Evolutionary conservation across 2,113 vertebrate species (phyloP).

Genomic region (Scytalopus superciliaris): DNA sequence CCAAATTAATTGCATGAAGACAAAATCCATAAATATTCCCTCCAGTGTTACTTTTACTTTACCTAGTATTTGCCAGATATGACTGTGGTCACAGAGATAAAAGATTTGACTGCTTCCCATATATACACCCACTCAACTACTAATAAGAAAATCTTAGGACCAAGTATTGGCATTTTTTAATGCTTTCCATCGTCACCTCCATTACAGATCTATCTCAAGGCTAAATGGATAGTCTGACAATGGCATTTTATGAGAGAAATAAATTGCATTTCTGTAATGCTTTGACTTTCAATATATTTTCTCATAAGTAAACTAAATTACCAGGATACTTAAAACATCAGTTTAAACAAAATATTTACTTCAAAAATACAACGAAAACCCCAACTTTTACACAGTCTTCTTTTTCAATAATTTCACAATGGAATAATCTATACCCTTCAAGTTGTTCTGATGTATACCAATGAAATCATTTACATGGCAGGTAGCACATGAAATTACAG

Average conservation of each 20-base stretch:
- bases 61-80: not conserved
- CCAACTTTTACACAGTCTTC: not conserved
- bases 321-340: not conserved
- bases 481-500: conserved; percentile 24
- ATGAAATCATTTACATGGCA: conserved; percentile 51
- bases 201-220: not conserved
- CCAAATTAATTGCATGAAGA: conserved; percentile 21
- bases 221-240: not conserved
- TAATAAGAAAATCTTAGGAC: not conserved
- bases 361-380: not conserved
- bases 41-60: not conserved
- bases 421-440: conserved; percentile 41
- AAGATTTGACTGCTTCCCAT: not conserved
- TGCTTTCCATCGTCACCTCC: not conserved
- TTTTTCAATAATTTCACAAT: not conserved
- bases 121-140: not conserved
- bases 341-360: not conserved
- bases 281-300: conserved; percentile 7
- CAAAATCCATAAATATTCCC: conserved; percentile 13
- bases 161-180: conserved; percentile 23
- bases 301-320: conserved; percentile 23
- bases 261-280: not conserved
- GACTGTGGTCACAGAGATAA: not conserved
- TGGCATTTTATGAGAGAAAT: not conserved
- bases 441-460: conserved; percentile 44